Evolutionary conservation across 2,113 vertebrate genomes (phyloP).

Genomic region (Phalacrocorax brasilianus): DNA sequence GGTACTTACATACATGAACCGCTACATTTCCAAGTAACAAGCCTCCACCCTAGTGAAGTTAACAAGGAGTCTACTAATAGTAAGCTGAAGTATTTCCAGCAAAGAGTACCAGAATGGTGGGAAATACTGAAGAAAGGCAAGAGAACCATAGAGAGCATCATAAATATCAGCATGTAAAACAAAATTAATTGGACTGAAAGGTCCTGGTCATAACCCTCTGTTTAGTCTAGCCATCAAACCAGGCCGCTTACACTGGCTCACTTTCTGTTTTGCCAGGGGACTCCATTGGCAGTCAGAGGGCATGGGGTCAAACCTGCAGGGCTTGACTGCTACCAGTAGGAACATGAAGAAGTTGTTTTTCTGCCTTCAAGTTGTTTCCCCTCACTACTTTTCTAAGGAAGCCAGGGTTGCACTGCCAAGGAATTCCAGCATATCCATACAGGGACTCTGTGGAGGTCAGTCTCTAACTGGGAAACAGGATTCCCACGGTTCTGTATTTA

Average conservation of each 20-base stretch:
- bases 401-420: neutral
- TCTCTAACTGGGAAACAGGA: neutral
- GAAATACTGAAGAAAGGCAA: neutral
- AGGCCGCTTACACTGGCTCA: neutral
- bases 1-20: neutral
- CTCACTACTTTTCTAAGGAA: slow-evolving; percentile 4
- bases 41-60: neutral
- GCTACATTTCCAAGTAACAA: neutral
- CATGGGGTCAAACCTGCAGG: neutral
- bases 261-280: neutral
- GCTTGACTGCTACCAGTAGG: neutral
- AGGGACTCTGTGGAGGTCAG: neutral
- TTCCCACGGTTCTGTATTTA: slow-evolving; percentile 60
- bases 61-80: neutral
- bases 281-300: neutral
- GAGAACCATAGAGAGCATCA: neutral
- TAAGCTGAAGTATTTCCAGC: neutral
- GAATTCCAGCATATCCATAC: slow-evolving; percentile 8
- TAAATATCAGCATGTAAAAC: neutral
- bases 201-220: neutral
- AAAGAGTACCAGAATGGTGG: neutral
- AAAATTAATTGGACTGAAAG: neutral
- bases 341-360: neutral
- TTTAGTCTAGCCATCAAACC: neutral
- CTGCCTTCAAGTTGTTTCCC: neutral